Base-by-base conservation (phyloP, 2,888 invertebrate genomes). In the Acrobasis suavella region DNA sequence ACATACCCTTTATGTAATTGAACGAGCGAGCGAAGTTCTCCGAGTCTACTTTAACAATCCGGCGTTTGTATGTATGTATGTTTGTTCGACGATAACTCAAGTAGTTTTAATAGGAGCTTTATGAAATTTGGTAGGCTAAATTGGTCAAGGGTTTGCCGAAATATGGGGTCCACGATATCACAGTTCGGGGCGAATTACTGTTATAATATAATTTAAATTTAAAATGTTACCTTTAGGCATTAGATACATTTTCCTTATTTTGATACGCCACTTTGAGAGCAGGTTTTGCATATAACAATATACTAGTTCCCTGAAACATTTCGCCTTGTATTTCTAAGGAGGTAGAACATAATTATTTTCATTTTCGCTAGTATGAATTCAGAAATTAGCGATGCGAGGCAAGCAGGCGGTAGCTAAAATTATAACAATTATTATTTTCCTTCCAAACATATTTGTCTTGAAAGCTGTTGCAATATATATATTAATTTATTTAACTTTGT, bases 291-390 rank as follows among this genome's bases (percentile, higher is more conserved):
- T 46, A 46, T 46, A 10, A 14, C 14, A 46, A 46, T 46, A 14
- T 62, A 37, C 62, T 50, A 62, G 52, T 58, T 59, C 50, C 50
- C 52, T 62, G 49, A 42, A 65, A 64, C 61, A 58, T 64, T 67
- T 60, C 65, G 64, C 64, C 65, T 58, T 64, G 62, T 62, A 64
- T 65, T 69, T 65, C 67, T 67, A 59, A 64, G 64, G 62, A 67
- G 62, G 61, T 50, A 16, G 51, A 62, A 61, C 51, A 58, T 64
- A 66, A 66, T 69, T 67, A 67, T 63, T 63, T 64, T 62, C 49
- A 58, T 50, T 61, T 65, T 55, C 59, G 62, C 65, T 59, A 59
- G 63, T 63, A 62, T 62, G 65, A 66, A 66, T 69, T 65, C 58
- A 52, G 58, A 67, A 64, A 63, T 66, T 60, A 66, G 62, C 51